Evolutionary conservation across 2,797 vertebrate species (phyloP), one percentile per base, ranked within the genome.

Genomic region (Pseudomugil tenellus): DNA sequence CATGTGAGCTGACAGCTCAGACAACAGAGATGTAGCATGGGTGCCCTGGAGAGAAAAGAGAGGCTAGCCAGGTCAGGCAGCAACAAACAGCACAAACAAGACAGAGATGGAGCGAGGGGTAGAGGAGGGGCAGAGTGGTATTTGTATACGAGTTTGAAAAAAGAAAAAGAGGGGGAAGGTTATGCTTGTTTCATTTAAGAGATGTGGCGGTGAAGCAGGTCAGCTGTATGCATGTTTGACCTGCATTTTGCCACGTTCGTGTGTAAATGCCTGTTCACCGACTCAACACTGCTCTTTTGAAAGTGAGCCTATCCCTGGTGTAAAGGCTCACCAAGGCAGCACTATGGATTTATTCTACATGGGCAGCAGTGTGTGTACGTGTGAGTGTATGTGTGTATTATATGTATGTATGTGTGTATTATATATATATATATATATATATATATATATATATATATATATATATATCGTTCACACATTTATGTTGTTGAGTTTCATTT

Each of bases 1-100:
- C 73, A 77, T 80, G 72, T 7, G 55, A 89, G 53, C 63, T 88
- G 88, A 89, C 87, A 90, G 85, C 85, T 87, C 86, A 81, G 83
- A 87, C 87, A 87, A 87, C 84, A 90, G 90, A 84, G 86, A 88
- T 77, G 83, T 79, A 82, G 70, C 63, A 43, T 17, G 51, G 81
- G 76, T 80, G 84, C 85, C 78, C 81, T 48, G 58, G 76, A 86
- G 87, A 90, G 78, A 58, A 59, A 64, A 73, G 71, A 66, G 77
- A 79, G 76, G 76, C 67, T 63, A 67, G 67, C 73, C 57, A 74
- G 86, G 87, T 77, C 83, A 79, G 80, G 73, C 81, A 84, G 77
- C 83, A 88, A 91, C 85, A 91, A 92, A 90, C 86, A 86, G 82
- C 73, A 90, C 83, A 89, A 87, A 90, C 83, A 87, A 84, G 87